Percentiles rank a stretch among this genome's conserved stretches.
These are phyloP conservation scores for Dasypus novemcinctus DNA, from an alignment of 2,113 vertebrate genomes.

Conservation along the genomic window DNA sequence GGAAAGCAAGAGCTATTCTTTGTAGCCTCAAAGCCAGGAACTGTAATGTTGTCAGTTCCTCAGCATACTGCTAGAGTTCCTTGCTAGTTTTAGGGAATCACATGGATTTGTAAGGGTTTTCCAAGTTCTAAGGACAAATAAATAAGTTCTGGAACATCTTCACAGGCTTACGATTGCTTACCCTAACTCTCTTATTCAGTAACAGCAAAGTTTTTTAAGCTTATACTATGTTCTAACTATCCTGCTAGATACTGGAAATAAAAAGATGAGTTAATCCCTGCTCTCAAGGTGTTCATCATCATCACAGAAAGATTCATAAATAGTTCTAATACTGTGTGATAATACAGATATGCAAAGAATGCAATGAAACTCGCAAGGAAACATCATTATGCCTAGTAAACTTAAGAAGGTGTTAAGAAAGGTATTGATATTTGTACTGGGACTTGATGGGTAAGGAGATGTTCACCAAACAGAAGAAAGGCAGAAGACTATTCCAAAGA, in stretches of 20 bases:
- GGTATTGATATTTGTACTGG: not conserved
- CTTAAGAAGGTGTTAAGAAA: not conserved
- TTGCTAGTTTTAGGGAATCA: not conserved
- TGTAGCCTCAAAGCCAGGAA: not conserved
- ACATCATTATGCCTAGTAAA: not conserved
- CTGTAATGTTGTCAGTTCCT: not conserved
- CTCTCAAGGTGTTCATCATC: not conserved
- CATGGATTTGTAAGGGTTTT: conserved; percentile 11
- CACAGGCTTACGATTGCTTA: not conserved
- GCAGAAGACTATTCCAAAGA: not conserved
- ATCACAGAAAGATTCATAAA: not conserved
- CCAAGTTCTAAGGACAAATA: conserved; percentile 14
- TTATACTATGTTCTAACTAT: not conserved
- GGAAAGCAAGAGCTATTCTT: conserved; percentile 3
- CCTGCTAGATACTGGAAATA: not conserved
- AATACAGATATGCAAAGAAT: not conserved
- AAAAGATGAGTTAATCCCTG: not conserved
- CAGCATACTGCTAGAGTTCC: not conserved
- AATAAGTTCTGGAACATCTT: not conserved
- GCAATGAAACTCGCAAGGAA: not conserved
- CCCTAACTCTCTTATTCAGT: not conserved
- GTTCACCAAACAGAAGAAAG: not conserved
- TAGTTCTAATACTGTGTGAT: not conserved
- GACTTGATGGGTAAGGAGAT: not conserved
- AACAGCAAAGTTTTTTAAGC: not conserved